Conservation (phyloP, 2,797 vertebrate genomes). For the Dendrocincla fuliginosa region DNA sequence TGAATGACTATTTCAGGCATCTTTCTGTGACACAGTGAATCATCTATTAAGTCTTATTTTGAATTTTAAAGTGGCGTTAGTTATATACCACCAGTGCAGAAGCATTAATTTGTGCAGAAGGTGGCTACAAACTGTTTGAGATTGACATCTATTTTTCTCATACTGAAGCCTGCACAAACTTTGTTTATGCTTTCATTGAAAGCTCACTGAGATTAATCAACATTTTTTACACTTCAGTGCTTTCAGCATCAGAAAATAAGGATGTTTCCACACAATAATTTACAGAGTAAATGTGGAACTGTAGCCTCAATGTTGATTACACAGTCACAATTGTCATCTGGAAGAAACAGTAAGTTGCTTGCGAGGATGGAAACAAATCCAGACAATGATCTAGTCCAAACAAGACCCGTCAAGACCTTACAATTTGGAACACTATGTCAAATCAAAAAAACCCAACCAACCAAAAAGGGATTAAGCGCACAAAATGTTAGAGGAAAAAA, state of each 20-base stretch:
- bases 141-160: not conserved
- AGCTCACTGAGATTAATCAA: not conserved
- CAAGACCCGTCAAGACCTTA: not conserved
- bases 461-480: not conserved
- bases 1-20: conserved; percentile 17
- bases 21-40: conserved; percentile 29
- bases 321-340: not conserved
- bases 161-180: not conserved
- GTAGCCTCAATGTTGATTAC: not conserved
- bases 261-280: not conserved
- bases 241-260: not conserved
- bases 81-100: not conserved
- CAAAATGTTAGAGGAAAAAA: not conserved
- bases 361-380: not conserved
- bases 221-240: not conserved
- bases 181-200: not conserved
- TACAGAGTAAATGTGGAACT: not conserved
- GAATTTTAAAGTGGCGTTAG: conserved; percentile 6
- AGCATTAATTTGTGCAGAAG: not conserved
- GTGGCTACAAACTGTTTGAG: not conserved
- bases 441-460: not conserved
- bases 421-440: not conserved
- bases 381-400: not conserved
- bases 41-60: conserved; percentile 36
- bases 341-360: not conserved